Conservation (phyloP, 2,888 invertebrate species). For the Anorthoa munda region DNA sequence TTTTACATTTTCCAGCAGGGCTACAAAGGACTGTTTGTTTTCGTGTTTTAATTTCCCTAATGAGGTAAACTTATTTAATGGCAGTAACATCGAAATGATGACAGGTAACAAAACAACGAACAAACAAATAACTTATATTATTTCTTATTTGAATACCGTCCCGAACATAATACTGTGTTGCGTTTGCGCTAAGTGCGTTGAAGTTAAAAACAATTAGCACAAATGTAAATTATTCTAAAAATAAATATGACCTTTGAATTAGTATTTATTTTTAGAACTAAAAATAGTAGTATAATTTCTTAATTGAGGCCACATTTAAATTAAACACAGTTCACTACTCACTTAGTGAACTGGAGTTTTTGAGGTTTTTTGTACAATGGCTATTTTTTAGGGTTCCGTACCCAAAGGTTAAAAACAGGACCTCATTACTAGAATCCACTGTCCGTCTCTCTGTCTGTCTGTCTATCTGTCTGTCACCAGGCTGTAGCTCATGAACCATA, state of each 20-base stretch:
- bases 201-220: not conserved
- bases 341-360: not conserved
- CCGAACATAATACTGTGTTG: not conserved
- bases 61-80: constrained; percentile 20
- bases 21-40: not conserved
- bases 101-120: not conserved
- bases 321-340: not conserved
- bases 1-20: not conserved
- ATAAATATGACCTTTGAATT: not conserved
- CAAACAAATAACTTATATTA: not conserved
- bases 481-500: too few species aligned
- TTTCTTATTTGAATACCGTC: not conserved
- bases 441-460: too few species aligned
- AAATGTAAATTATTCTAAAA: not conserved
- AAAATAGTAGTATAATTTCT: not conserved
- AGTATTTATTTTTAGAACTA: not conserved
- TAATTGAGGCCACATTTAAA: not conserved
- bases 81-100: not conserved
- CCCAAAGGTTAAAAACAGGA: too few species aligned
- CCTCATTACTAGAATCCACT: too few species aligned
- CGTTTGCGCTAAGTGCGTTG: not conserved
- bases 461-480: too few species aligned
- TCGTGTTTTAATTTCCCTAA: constrained; percentile 15
- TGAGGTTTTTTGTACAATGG: not conserved
- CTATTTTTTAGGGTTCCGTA: too few species aligned